These are phyloP conservation scores for Chrysotoxum bicinctum DNA, from an alignment of 2,888 invertebrate genomes.

Conservation along the genomic window DNA sequence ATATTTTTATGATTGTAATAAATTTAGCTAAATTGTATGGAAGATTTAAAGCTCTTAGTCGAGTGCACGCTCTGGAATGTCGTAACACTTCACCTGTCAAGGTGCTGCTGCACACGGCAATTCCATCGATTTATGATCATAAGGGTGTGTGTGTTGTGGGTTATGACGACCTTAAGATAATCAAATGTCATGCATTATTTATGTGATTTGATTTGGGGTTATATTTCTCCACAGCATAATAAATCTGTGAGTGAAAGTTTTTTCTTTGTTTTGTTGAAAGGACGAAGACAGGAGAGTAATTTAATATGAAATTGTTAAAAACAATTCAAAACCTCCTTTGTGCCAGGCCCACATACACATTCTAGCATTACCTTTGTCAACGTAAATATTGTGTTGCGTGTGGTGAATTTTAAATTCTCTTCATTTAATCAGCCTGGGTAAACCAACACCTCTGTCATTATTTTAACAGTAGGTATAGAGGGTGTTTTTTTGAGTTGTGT, in stretches of 20 bases:
- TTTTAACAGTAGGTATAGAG: conserved; percentile 1
- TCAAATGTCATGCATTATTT: conserved; percentile 46
- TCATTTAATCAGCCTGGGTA: conserved; percentile 8
- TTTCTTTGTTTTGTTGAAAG: background rate
- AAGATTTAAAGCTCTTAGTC: conserved; percentile 49
- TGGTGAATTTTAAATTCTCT: conserved; percentile 40
- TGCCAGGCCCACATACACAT: background rate
- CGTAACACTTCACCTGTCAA: conserved; percentile 50
- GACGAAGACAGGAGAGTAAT: background rate
- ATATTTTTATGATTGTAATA: conserved; percentile 66
- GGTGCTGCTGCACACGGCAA: conserved; percentile 46
- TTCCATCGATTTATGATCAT: conserved; percentile 50
- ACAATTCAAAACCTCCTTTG: background rate
- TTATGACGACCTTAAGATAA: conserved; percentile 42
- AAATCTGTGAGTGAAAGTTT: background rate
- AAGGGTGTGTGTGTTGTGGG: conserved; percentile 15
- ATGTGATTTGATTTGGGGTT: conserved; percentile 40
- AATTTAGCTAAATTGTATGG: conserved; percentile 32
- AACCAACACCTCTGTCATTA: conserved; percentile 16
- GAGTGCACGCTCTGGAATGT: conserved; percentile 56
- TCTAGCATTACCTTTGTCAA: conserved; percentile 23
- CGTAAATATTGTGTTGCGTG: conserved; percentile 28
- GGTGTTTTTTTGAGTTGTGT: background rate
- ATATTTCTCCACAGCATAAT: background rate
- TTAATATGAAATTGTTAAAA: background rate